Evolutionary conservation across 2,113 vertebrate genomes (phyloP), one percentile per base, ranked within the genome.

Genomic region (Leiothrix lutea): DNA sequence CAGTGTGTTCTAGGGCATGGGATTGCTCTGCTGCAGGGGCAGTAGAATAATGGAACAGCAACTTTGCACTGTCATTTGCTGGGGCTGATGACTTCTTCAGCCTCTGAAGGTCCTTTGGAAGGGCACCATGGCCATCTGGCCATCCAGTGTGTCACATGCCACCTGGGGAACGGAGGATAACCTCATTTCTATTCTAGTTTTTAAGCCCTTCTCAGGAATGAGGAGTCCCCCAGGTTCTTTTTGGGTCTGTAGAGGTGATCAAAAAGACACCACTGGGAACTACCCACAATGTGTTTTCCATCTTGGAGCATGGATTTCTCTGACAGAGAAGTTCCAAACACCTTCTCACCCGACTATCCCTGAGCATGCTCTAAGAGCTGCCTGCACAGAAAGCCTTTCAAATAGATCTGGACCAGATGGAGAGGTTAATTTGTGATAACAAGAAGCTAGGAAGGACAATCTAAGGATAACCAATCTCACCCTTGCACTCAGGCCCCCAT

Each of bases 391-490:
- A 69, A 12, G 21, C 19, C 19, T 78, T 87, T 57, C 44, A 73
- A 78, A 81, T 5, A 78, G 28, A 48, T n/a, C n/a, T 66, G 47
- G 33, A 35, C 25, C 15, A 62, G 38, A 4, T 35, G 16, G 11
- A 58, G 18, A 28, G 2, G 21, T 28, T 54, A 12, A 44, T 90
- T 73, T 62, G 40, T 62, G 53, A 80, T 71, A 90, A 70, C 23
- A 69, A 83, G 64, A n/a, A 67, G 25, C 14, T 23, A 44, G 48
- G 31, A 82, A 75, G 47, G 36, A 42, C n/a, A 20, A 20, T 56
- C 14, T 51, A 64, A 54, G 57, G 7, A n/a, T 42, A 74, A 56
- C 3, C 0, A 0, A 3, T 66, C 20, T 82, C 33, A 36, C 7
- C 7, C 15, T 51, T 9, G 11, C 28, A 66, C 22, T 56, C 22